Conservation (phyloP, 1,140 invertebrate species). For the Aphis craccivora region DNA sequence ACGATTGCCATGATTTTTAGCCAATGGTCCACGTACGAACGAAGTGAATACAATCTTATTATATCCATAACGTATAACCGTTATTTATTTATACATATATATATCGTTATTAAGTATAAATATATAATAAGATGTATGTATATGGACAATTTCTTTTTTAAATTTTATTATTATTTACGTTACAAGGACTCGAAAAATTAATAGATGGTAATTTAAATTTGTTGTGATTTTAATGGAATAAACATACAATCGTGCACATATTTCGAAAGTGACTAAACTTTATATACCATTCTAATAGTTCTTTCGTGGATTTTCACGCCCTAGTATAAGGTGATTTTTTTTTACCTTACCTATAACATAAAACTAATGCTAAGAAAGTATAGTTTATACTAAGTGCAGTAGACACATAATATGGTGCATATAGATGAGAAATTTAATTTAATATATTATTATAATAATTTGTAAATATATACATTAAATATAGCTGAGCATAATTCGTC, state of each 20-base stretch:
- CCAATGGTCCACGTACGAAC: background rate
- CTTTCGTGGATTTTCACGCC: background rate
- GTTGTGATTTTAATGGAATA: background rate
- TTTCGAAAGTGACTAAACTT: background rate
- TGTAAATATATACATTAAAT: background rate
- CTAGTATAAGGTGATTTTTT: background rate
- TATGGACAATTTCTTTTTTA: background rate
- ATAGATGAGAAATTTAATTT: background rate
- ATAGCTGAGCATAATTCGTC: background rate
- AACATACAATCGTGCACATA: background rate
- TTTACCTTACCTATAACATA: background rate
- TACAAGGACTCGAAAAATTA: background rate
- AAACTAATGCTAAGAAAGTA: background rate
- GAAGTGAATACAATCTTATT: background rate
- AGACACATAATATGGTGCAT: background rate
- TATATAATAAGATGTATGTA: background rate
- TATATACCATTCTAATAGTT: background rate
- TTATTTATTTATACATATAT: background rate
- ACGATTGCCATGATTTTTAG: background rate
- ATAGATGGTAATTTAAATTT: background rate
- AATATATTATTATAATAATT: background rate
- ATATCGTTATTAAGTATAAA: background rate
- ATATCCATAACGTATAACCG: background rate
- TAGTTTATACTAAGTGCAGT: background rate
- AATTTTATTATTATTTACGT: slow-evolving; percentile 18